Evolutionary conservation across 2,888 invertebrate genomes (phyloP).

Genomic region (Scrobipalpa costella): DNA sequence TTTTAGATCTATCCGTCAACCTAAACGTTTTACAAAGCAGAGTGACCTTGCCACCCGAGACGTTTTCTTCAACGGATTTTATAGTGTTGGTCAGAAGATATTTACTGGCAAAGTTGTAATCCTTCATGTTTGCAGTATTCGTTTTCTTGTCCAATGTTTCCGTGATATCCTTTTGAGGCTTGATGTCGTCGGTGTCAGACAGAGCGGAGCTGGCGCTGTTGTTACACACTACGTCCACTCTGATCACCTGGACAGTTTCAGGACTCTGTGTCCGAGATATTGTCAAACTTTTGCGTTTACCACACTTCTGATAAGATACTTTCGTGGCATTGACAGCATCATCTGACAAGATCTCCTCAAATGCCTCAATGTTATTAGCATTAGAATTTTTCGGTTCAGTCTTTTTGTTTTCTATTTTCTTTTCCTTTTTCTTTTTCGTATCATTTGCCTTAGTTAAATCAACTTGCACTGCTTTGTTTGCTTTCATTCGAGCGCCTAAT

Average conservation of each 20-base stretch:
- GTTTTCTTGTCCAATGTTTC: conserved; percentile 37
- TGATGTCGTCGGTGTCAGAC: conserved; percentile 44
- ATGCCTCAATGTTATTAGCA: not conserved
- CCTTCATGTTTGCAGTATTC: conserved; percentile 45
- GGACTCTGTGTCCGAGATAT: conserved; percentile 72
- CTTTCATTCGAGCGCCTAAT: conserved; percentile 45
- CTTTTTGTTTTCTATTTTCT: conserved; percentile 38
- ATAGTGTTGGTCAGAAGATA: conserved; percentile 68
- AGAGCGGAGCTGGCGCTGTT: conserved; percentile 45
- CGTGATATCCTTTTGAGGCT: conserved; percentile 29
- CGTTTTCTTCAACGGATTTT: conserved; percentile 65
- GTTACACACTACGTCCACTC: conserved; percentile 75
- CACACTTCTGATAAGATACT: conserved; percentile 59
- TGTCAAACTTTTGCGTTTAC: conserved; percentile 70
- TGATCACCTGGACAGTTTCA: conserved; percentile 73
- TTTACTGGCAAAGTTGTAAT: conserved; percentile 57
- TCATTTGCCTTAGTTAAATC: conserved; percentile 40
- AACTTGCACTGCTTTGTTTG: conserved; percentile 57
- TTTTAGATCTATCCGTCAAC: conserved; percentile 56
- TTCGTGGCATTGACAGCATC: conserved; percentile 51
- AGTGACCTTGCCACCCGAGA: conserved; percentile 69
- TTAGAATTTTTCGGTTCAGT: not conserved
- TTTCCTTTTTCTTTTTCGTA: conserved; percentile 43
- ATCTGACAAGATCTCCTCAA: conserved; percentile 23
- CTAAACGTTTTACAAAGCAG: conserved; percentile 73